Base-by-base conservation (phyloP, 1,140 invertebrate species). In the Gryllus bimaculatus region DNA sequence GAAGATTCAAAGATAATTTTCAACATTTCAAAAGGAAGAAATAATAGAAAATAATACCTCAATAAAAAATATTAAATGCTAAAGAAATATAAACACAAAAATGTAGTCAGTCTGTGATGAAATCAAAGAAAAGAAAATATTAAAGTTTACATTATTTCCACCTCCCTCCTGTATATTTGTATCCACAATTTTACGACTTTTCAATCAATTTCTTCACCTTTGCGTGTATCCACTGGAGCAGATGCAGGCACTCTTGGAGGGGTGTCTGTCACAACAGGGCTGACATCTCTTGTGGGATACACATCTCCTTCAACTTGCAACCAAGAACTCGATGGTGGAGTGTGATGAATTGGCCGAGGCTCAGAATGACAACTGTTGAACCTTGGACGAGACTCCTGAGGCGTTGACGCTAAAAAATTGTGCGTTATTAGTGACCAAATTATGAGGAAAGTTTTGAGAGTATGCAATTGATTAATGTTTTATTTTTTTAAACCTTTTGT, bases 291-390 rank as follows among this genome's bases (percentile, higher is more conserved):
- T 47, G 83, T 84, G 8, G 84, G 84, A 75, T 83, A 83, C 12
- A 83, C 82, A 75, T 84, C 84, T n/a, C 81, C 81, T 78, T 84
- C 81, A n/a, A 75, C 79, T 73, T 77, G 81, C 48, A 78, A 20
- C 78, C 78, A 80, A 47, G 73, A 77, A 21, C 75, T n/a, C 74
- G 76, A 12, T 78, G 76, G 77, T 78, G 75, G 76, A 26, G 75
- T 74, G 54, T 79, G 78, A 75, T 78, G 74, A 47, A 78, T 77
- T 39, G 78, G 47, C 13, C 81, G 26, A 20, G 85, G 83, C 80
- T 88, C 88, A 3, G 87, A 86, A 79, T 86, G 85, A 80, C 87
- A 88, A 80, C 87, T 88, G 82, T 88, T 88, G 84, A 88, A 88
- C 20, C 88, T 83, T 10, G 88, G 86, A 77, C 88, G 82, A 10